A percentile compares a stretch with the other conserved stretches of the same genome.
These are phyloP conservation scores for Drosophila maculinotata DNA, from an alignment of 2,888 invertebrate species.

Conservation along the genomic window DNA sequence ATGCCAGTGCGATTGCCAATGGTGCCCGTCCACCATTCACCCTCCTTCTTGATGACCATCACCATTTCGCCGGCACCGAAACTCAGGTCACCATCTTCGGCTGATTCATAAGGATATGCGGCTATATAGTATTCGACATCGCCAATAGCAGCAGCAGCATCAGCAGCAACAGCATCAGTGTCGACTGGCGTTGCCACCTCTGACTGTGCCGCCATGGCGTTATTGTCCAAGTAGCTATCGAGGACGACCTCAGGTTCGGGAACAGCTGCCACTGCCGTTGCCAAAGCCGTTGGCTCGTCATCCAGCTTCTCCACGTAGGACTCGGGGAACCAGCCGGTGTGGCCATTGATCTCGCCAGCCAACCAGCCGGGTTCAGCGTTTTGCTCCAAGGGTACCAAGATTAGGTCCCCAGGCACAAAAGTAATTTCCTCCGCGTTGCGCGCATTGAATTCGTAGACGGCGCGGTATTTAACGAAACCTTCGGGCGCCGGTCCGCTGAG, in stretches of 20 bases:
- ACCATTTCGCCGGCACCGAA: conserved; percentile 95
- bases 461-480: conserved; percentile 91
- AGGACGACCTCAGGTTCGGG: conserved; percentile 38
- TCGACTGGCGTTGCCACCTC: conserved; percentile 18
- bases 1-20: conserved; percentile 94
- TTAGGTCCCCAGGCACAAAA: conserved; percentile 96
- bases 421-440: conserved; percentile 96
- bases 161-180: conserved; percentile 53
- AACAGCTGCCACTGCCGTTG: conserved; percentile 16
- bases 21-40: conserved; percentile 99
- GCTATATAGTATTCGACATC: conserved; percentile 93
- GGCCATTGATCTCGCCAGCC: conserved; percentile 95
- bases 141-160: conserved; percentile 82
- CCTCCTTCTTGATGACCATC: conserved; percentile 94
- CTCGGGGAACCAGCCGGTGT: conserved; percentile 98
- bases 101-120: conserved; percentile 94
- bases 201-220: conserved; percentile 57
- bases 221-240: conserved; percentile 81
- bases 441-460: conserved; percentile 97
- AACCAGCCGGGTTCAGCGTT: conserved; percentile 99
- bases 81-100: conserved; percentile 95
- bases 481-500: conserved; percentile 84
- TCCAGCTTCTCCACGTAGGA: conserved; percentile 94
- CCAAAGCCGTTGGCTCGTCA: conserved; percentile 52
- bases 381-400: conserved; percentile 90